Evolutionary conservation across 2,888 invertebrate genomes (phyloP).

Genomic region (Phyllotreta cruciferae): DNA sequence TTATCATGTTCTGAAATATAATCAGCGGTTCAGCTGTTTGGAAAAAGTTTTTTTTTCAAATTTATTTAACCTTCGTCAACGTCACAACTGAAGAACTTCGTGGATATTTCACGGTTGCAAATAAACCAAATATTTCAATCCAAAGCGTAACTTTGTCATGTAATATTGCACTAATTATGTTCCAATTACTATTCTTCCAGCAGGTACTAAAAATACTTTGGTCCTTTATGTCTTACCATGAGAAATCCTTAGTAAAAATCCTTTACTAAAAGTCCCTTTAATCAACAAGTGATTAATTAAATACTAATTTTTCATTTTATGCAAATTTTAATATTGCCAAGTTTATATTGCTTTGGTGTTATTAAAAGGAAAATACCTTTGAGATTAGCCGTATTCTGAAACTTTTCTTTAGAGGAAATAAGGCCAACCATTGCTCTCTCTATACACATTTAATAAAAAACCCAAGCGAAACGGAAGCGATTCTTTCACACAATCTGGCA

Average conservation of each 20-base stretch:
- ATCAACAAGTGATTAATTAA: no score
- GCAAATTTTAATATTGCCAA: not conserved
- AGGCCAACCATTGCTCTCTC: not conserved
- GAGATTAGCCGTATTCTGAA: slow-evolving; percentile 5
- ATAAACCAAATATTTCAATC: not conserved
- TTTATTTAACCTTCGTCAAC: slow-evolving; percentile 8
- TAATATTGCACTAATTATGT: not conserved
- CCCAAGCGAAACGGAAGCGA: slow-evolving; percentile 9
- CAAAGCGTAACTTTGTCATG: not conserved
- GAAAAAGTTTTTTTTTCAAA: not conserved
- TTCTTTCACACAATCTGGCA: slow-evolving; percentile 18
- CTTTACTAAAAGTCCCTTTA: no score
- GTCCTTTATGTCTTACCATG: no score
- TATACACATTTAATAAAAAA: slow-evolving; percentile 16
- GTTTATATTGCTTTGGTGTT: not conserved
- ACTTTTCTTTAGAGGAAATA: slow-evolving; percentile 10
- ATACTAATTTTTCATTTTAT: no score
- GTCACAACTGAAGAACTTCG: not conserved
- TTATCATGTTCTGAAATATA: slow-evolving; percentile 6
- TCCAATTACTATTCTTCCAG: not conserved
- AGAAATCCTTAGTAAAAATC: no score
- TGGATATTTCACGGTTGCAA: not conserved
- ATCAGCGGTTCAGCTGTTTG: slow-evolving; percentile 7
- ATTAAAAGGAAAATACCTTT: not conserved
- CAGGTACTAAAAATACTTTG: no score